Conservation (phyloP, 2,888 invertebrate species). For the Taenaris catops region DNA sequence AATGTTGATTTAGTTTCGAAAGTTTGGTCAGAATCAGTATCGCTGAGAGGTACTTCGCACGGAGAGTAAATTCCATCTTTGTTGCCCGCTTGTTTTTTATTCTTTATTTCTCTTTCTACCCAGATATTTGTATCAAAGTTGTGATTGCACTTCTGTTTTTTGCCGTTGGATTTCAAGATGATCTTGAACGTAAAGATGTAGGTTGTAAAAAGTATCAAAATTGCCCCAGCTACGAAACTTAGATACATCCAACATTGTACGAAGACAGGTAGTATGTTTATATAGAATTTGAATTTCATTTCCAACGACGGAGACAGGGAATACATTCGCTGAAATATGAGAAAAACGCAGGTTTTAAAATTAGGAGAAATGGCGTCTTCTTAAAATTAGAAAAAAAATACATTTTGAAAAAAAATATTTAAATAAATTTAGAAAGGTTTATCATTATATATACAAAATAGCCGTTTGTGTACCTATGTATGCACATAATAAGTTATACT, state of each 20-base stretch:
- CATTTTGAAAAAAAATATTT: no score
- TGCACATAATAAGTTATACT: no score
- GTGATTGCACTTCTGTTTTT: constrained; percentile 36
- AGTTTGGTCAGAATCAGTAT: constrained; percentile 41
- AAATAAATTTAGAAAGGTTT: no score
- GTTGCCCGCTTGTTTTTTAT: constrained; percentile 15
- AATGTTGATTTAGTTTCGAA: constrained; percentile 33
- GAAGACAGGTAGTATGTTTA: constrained; percentile 84
- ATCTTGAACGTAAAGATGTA: constrained; percentile 64
- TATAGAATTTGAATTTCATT: constrained; percentile 84
- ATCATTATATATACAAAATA: no score
- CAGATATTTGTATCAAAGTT: constrained; percentile 38
- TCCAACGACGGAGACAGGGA: constrained; percentile 81
- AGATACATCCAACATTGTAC: constrained; percentile 79
- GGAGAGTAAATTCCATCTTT: constrained; percentile 49
- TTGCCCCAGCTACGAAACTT: constrained; percentile 67
- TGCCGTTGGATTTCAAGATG: constrained; percentile 56
- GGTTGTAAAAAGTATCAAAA: constrained; percentile 72
- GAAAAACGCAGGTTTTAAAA: not conserved
- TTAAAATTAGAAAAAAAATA: no score
- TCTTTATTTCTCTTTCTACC: constrained; percentile 35
- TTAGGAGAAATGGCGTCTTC: no score
- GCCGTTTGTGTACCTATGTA: no score
- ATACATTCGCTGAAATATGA: constrained; percentile 82
- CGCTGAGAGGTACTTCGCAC: constrained; percentile 58